Conservation (phyloP, 2,888 invertebrate species). For the Athripsodes cinereus region DNA sequence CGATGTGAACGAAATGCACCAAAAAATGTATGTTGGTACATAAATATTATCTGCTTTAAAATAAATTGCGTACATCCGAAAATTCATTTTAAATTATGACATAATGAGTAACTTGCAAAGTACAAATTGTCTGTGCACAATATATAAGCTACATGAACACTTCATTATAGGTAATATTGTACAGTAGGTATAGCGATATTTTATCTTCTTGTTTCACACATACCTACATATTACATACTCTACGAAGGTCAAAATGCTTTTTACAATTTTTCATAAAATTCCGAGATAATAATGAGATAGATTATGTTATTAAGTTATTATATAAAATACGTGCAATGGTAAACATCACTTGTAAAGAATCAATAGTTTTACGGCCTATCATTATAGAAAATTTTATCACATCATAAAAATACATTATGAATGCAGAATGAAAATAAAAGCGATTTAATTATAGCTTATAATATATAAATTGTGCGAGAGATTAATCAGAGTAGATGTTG, state of each 20-base stretch:
- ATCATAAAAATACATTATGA: background rate
- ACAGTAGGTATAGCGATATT: no score
- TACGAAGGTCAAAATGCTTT: no score
- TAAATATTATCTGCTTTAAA: background rate
- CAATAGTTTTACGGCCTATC: background rate
- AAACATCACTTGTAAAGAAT: background rate
- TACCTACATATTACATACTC: no score
- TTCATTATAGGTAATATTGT: no score
- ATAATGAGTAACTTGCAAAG: background rate
- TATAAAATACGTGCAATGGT: background rate
- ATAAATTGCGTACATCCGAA: background rate
- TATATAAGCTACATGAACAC: no score
- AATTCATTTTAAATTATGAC: conserved; percentile 2
- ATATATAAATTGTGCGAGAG: no score
- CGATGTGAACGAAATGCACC: background rate
- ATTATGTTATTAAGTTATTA: background rate
- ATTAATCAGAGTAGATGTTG: no score
- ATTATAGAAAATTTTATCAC: background rate
- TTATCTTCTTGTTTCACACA: no score
- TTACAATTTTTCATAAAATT: background rate
- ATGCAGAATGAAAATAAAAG: no score
- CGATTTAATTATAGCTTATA: no score
- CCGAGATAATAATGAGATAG: background rate
- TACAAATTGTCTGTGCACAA: background rate
- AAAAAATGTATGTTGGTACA: no score